phyloP scores from a whole-genome alignment of 1,140 invertebrate genomes.

The Drosophila athabasca region DNA sequence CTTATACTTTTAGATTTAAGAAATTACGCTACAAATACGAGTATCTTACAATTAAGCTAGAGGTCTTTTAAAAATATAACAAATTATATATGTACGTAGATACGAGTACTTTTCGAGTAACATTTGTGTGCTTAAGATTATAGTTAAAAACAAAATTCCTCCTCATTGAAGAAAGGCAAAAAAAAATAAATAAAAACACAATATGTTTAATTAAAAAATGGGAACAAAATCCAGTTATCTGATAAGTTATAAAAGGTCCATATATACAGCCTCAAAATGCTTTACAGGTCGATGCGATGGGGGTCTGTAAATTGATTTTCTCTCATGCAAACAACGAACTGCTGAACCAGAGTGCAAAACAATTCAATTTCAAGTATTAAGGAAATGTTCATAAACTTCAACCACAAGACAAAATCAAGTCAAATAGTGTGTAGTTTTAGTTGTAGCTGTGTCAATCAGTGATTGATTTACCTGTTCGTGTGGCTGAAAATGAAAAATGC shows the following conservation, averaged over 20 bases:
- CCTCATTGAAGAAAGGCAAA: slow-evolving; percentile 36
- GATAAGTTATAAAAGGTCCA: slow-evolving; percentile 34
- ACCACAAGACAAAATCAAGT: slow-evolving; percentile 47
- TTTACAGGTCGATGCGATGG: slow-evolving; percentile 40
- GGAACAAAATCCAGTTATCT: not conserved
- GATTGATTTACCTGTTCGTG: slow-evolving; percentile 92
- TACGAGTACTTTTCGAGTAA: not conserved
- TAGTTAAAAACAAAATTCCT: slow-evolving; percentile 1
- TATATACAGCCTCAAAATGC: slow-evolving; percentile 30
- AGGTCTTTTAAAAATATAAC: slow-evolving; percentile 16
- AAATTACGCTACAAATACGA: slow-evolving; percentile 27
- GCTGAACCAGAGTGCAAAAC: slow-evolving; percentile 32
- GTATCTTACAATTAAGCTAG: slow-evolving; percentile 38
- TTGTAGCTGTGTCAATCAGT: slow-evolving; percentile 31
- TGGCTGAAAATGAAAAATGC: slow-evolving; percentile 98
- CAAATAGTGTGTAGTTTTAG: slow-evolving; percentile 7
- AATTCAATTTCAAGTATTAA: slow-evolving; percentile 19
- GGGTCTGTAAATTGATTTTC: slow-evolving; percentile 24
- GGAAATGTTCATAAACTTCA: slow-evolving; percentile 28
- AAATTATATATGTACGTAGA: not conserved
- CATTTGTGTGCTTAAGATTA: not conserved
- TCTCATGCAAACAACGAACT: slow-evolving; percentile 45
- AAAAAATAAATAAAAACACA: slow-evolving; percentile 6
- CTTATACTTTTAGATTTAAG: not conserved
- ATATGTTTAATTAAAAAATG: slow-evolving; percentile 3